Evolutionary conservation across 2,888 invertebrate genomes (phyloP).

Genomic region (Cheilosia pagana): DNA sequence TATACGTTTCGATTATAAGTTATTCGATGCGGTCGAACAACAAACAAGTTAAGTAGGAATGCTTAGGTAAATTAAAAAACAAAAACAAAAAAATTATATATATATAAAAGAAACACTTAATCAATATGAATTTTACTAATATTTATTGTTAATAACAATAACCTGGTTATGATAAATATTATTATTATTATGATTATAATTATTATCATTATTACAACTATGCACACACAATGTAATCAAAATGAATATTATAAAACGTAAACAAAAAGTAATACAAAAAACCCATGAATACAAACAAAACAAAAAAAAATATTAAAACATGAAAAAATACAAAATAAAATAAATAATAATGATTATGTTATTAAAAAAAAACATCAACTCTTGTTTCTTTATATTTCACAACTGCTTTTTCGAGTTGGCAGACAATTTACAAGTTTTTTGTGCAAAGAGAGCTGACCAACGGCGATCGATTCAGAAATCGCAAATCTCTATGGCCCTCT

Average conservation of each 20-base stretch:
- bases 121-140: constrained; percentile 44
- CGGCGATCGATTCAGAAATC: too few relatives aligned
- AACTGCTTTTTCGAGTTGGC: too few relatives aligned
- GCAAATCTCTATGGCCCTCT: background rate
- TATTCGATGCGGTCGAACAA: constrained; percentile 21
- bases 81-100: background rate
- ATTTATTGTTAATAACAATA: constrained; percentile 41
- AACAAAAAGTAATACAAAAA: constrained; percentile 25
- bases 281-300: constrained; percentile 11
- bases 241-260: constrained; percentile 43
- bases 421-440: too few relatives aligned
- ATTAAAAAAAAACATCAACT: constrained; percentile 33
- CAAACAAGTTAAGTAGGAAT: constrained; percentile 29
- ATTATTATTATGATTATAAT: constrained; percentile 56
- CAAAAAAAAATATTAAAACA: constrained; percentile 48
- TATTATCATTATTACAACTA: constrained; percentile 59
- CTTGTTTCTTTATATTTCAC: background rate
- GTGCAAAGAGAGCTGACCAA: too few relatives aligned
- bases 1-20: constrained; percentile 31
- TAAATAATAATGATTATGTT: constrained; percentile 65
- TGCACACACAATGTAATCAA: constrained; percentile 69
- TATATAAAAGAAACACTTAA: constrained; percentile 17
- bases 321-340: constrained; percentile 55
- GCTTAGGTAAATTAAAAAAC: constrained; percentile 41
- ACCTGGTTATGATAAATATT: constrained; percentile 41